A percentile compares a stretch with the other conserved stretches of the same genome.
phyloP scores from a whole-genome alignment of 2,888 invertebrate species.

The Rhagophthalmus giganteus region DNA sequence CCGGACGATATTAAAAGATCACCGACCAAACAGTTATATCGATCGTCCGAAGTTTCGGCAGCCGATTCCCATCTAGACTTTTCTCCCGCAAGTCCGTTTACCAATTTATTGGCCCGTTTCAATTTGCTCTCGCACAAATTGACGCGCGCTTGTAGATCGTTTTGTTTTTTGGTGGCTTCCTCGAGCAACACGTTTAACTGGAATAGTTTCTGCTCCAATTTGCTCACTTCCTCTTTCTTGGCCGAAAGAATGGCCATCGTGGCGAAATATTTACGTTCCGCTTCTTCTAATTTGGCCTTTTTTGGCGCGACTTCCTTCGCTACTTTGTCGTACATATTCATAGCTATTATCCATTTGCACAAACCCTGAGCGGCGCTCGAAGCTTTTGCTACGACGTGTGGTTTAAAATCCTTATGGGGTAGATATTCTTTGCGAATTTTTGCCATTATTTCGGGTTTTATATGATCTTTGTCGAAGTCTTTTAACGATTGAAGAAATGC shows the following conservation, averaged over 20 bases:
- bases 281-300: conserved; percentile 76
- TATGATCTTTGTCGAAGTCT: conserved; percentile 85
- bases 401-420: conserved; percentile 77
- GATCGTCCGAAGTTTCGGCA: conserved; percentile 72
- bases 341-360: conserved; percentile 88
- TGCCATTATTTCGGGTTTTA: conserved; percentile 72
- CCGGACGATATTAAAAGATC: conserved; percentile 88
- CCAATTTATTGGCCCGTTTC: conserved; percentile 83
- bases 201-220: conserved; percentile 76
- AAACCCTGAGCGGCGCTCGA: conserved; percentile 93
- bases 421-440: conserved; percentile 76
- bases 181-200: conserved; percentile 69
- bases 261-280: conserved; percentile 78
- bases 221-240: conserved; percentile 77
- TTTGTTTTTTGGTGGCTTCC: conserved; percentile 67
- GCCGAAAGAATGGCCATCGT: conserved; percentile 84
- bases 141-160: conserved; percentile 72
- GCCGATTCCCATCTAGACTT: conserved; percentile 81
- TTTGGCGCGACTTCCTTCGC: conserved; percentile 84
- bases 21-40: conserved; percentile 83
- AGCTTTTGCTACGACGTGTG: conserved; percentile 81
- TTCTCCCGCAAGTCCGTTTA: conserved; percentile 86
- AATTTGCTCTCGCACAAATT: conserved; percentile 83
- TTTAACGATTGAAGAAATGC: conserved; percentile 73
- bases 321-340: conserved; percentile 86